phyloP scores from a whole-genome alignment of 2,888 invertebrate genomes.

The Brachynemurus nebulosus region DNA sequence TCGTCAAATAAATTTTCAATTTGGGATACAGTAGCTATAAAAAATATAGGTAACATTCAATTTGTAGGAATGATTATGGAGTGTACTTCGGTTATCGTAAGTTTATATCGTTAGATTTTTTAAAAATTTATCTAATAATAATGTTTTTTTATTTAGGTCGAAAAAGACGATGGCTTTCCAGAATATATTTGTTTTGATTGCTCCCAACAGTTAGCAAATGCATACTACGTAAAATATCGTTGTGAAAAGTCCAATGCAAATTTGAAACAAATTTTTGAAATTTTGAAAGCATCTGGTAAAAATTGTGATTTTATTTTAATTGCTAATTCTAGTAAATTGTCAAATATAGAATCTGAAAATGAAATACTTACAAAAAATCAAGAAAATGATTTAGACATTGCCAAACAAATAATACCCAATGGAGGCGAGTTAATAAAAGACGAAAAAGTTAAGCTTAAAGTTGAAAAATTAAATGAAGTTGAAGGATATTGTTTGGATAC shows the following conservation, averaged over 20 bases:
- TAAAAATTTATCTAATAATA: neutral
- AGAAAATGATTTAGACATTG: too few species aligned
- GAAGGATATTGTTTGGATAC: too few species aligned
- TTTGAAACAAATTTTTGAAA: conserved; percentile 15
- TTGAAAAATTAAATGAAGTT: too few species aligned
- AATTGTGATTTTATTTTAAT: too few species aligned
- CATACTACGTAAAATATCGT: conserved; percentile 19
- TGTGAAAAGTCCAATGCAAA: conserved; percentile 19
- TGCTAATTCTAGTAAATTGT: too few species aligned
- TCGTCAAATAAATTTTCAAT: neutral
- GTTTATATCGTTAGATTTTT: too few species aligned
- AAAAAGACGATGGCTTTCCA: conserved; percentile 20
- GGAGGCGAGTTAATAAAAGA: too few species aligned
- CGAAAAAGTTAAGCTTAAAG: too few species aligned
- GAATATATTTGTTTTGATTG: conserved; percentile 20
- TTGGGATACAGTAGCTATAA: neutral
- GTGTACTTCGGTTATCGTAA: neutral
- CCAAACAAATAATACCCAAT: too few species aligned
- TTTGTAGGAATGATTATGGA: neutral
- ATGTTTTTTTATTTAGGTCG: conserved; percentile 17
- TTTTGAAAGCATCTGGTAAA: too few species aligned
- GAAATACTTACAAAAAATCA: too few species aligned
- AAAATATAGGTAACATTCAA: neutral
- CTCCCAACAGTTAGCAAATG: conserved; percentile 15
- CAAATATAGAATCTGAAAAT: too few species aligned